Evolutionary conservation across 2,888 invertebrate species (phyloP), one percentile per base, ranked within the genome.

Genomic region (Hirtodrosophila histrioides): DNA sequence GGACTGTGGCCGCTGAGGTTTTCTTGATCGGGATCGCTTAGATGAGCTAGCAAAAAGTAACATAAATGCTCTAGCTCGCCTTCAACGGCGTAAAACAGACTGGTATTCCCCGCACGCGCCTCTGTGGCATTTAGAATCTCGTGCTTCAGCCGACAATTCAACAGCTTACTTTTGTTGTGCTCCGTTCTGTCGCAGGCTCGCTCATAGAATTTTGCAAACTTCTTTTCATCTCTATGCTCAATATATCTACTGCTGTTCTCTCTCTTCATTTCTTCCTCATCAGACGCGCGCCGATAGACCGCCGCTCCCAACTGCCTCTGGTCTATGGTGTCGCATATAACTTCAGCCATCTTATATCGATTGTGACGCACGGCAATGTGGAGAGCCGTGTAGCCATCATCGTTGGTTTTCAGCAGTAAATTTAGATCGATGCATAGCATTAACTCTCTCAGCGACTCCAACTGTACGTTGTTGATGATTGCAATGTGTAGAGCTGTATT

Each of bases 401-500:
- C 86, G 35, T 91, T 91, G 8, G 64, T 69, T 27, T 74, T 58
- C 7, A 85, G 58, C 1, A 91, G 50, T 31, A 88, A 49, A 44
- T 87, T 71, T 7, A 89, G 71, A 39, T 90, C 88, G 3, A 91
- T 73, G 3, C 58, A 48, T 3, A 73, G 56, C 72, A 90, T 72
- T 5, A 91, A 63, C 4, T 75, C 61, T 7, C 71, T 67, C 24
- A 91, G 53, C 1, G 88, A 81, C 37, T 84, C 61, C 1, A 81
- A 11, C 9, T 78, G 69, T 6, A 79, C 62, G 29, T 90, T 82
- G 64, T 91, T 84, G 0, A 85, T 64, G 6, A 91, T 72, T 3
- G 91, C 90, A 50, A 91, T 60, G 58, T 91, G 91, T 10, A 91
- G 40, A 3, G 86, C 77, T 8, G 86, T 91, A 46, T 91, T 91